Evolutionary conservation across 2,888 invertebrate genomes (phyloP), one percentile per base, ranked within the genome.

Genomic region (Lydus trimaculatus): DNA sequence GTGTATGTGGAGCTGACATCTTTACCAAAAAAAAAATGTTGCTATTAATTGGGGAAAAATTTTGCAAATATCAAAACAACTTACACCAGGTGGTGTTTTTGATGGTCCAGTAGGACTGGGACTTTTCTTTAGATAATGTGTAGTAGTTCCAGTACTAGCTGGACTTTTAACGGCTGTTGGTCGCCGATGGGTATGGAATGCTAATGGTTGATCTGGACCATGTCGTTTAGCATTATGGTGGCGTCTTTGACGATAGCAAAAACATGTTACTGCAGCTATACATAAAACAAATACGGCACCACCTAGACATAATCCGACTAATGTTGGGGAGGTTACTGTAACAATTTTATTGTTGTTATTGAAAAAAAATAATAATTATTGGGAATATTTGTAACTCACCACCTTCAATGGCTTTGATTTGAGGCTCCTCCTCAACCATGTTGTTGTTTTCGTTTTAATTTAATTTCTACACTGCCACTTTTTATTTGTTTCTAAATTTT

Each of bases 41-140:
- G 7, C 6, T 4, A 43, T 36, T 13, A 17, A 43, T 17, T 43
- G 43, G 3, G 39, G 39, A 1, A 39, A 33, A 33, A 8, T 31
- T 9, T 33, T 11, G 11, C 11, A 13, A 36, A 13, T 36, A 4
- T 15, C 4, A 36, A n/a, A 17, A 17, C n/a, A 17, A 43, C 43
- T 43, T n/a, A 43, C n/a, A 70, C 85, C 88, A 1, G 89, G 89
- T 6, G 89, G 89, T 74, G 91, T 88, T 72, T 89, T 88, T 36
- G 86, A 86, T 75, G 90, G 82, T 82, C 89, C 88, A 6, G 95
- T 95, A 0, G 96, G 96, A 71, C 95, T 95, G 0, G 96, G 96
- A n/a, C 94, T 95, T 86, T 97, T 97, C 87, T 96, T 95, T 83
- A 96, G 86, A 85, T 95, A 96, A 84, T 95, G 95, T 31, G 89